Percentiles rank a stretch among this genome's conserved stretches.
These are phyloP conservation scores for Xerus rutilus DNA, from an alignment of 2,797 vertebrate species.

Conservation along the genomic window DNA sequence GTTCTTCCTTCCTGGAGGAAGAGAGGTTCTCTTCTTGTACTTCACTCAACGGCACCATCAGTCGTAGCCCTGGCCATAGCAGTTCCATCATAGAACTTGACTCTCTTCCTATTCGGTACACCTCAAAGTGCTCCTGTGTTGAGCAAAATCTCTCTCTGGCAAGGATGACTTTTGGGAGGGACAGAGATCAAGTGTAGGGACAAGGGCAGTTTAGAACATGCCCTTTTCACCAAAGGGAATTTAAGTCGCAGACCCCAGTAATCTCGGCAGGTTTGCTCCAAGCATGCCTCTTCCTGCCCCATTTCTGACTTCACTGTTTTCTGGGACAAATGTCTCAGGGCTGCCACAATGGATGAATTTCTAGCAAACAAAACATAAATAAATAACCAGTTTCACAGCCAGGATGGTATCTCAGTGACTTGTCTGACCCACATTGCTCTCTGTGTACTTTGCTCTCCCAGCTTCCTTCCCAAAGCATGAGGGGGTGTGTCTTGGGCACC, in stretches of 20 bases:
- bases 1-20: not conserved
- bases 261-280: not conserved
- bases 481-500: not conserved
- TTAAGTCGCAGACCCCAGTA: not conserved
- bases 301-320: conserved; percentile 60
- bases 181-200: not conserved
- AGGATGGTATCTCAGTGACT: conserved; percentile 51
- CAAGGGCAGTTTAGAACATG: not conserved
- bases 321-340: conserved; percentile 42
- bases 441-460: not conserved
- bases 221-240: not conserved
- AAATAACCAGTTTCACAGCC: conserved; percentile 66
- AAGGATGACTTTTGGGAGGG: not conserved
- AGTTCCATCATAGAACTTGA: not conserved
- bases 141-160: not conserved
- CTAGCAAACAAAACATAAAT: conserved; percentile 77
- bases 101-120: not conserved
- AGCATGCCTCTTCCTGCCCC: not conserved
- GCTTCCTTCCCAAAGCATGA: not conserved
- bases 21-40: not conserved
- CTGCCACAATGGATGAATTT: conserved; percentile 65
- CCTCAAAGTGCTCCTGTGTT: accelerated
- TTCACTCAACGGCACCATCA: accelerated
- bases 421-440: conserved; percentile 63
- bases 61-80: not conserved